Evolutionary conservation across 1,140 invertebrate species (phyloP).

Genomic region (Chymomyza costata): DNA sequence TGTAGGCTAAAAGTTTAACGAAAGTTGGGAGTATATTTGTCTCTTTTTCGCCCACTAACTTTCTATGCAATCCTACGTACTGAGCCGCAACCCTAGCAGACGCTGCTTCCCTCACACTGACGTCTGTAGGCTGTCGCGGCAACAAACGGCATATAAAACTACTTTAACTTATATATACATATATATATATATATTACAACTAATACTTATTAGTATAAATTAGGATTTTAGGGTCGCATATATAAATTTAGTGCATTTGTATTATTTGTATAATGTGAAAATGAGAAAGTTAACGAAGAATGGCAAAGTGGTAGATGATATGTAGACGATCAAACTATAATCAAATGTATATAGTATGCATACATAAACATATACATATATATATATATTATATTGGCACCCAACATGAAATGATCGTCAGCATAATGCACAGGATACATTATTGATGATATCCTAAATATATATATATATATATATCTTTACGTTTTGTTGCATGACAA

Average conservation of each 20-base stretch:
- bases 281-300: slow-evolving; percentile 20
- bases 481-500: slow-evolving; percentile 45
- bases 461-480: slow-evolving; percentile 37
- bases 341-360: slow-evolving; percentile 44
- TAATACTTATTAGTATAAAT: slow-evolving; percentile 47
- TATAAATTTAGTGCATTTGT: slow-evolving; percentile 56
- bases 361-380: slow-evolving; percentile 29
- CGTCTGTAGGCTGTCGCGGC: slow-evolving; percentile 24
- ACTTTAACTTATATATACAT: slow-evolving; percentile 12
- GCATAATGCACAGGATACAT: slow-evolving; percentile 18
- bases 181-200: slow-evolving; percentile 44
- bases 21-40: slow-evolving; percentile 1
- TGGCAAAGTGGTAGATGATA: slow-evolving; percentile 7
- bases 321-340: slow-evolving; percentile 31
- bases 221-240: slow-evolving; percentile 46
- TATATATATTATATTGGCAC: slow-evolving; percentile 30
- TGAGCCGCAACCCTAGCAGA: slow-evolving; percentile 17
- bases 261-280: slow-evolving; percentile 67
- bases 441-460: slow-evolving; percentile 30
- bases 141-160: slow-evolving; percentile 25
- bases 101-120: slow-evolving; percentile 16
- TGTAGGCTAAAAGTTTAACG: not conserved
- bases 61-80: slow-evolving; percentile 21
- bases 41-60: slow-evolving; percentile 26
- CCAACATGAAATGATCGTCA: slow-evolving; percentile 27